Base-by-base conservation (phyloP, 35 echinoderm and acorn worm genomes). In the Chiridota heheva region DNA sequence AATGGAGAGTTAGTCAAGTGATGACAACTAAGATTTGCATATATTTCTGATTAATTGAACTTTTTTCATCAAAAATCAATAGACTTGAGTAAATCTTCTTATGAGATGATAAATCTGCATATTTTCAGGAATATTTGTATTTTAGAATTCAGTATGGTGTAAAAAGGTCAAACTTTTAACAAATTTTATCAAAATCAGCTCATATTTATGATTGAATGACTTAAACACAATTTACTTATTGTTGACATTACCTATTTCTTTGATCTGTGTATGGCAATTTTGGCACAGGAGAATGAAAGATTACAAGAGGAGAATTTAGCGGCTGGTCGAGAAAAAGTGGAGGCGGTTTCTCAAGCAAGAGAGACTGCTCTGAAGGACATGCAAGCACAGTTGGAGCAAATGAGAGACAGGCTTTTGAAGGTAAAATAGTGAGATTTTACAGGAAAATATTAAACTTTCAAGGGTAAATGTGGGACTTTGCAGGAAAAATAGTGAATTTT, bases 321-420 rank as follows among this genome's bases (percentile, higher is more conserved):
- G 28, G 84, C 81, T 53, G 89, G 89, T 4, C 68, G 89, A 53
- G 88, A 97, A 38, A 97, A 97, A 42, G 88, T 97, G n/a, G 93
- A 98, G 42, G 89, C 95, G 4, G 95, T 91, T 32, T 91, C 95
- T 20, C 73, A 92, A 48, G 95, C 89, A 8, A 88, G 95, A 51
- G 95, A 98, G 60, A 81, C 76, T 41, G 80, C 86, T 12, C 83
- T 88, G n/a, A 73, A 86, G 27, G 95, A 92, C 30, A 98, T 88
- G 28, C 95, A 98, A 43, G 44, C 55, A 73, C 83, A 98, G 58
- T 60, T 91, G 42, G 89, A 88, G 58, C 72, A 88, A 55, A 80
- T 98, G 70, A 87, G 95, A 49, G 73, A 92, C 47, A 80, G 88
- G 60, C 60, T 93, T 53, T 68, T 80, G 40, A 62, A 88, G 91